phyloP scores from a whole-genome alignment of 2,113 vertebrate genomes.

The Cyprinodon tularosa region DNA sequence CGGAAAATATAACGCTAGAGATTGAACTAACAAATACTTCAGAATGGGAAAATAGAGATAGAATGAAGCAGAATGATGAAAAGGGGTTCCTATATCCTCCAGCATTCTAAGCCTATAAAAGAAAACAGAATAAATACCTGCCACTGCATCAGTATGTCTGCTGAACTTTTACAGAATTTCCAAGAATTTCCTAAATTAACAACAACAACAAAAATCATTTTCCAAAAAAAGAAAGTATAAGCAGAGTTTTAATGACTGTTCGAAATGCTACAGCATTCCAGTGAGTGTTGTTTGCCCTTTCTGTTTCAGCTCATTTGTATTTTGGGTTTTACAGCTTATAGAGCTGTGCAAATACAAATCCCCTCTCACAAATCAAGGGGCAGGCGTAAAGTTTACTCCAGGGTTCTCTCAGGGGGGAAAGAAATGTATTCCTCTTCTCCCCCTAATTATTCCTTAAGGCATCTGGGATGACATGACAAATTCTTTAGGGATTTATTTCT shows the following conservation, averaged over 20 bases:
- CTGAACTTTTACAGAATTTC: conserved; percentile 38
- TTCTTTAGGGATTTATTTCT: conserved; percentile 59
- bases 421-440: conserved; percentile 28
- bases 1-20: too few species aligned
- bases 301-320: conserved; percentile 22
- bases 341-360: conserved; percentile 32
- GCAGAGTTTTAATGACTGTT: not conserved
- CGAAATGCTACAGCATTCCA: not conserved
- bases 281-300: conserved; percentile 7
- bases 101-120: not conserved
- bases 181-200: conserved; percentile 13
- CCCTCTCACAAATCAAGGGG: conserved; percentile 14
- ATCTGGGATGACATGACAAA: conserved; percentile 56
- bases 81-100: too few species aligned
- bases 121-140: conserved; percentile 19
- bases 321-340: conserved; percentile 20
- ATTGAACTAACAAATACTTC: too few species aligned
- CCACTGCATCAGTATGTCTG: conserved; percentile 19
- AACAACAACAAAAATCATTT: not conserved
- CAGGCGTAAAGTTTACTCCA: conserved; percentile 38
- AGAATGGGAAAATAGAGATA: too few species aligned
- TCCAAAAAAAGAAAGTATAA: not conserved
- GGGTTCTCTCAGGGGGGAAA: conserved; percentile 37
- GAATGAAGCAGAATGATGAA: too few species aligned
- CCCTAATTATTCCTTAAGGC: conserved; percentile 57